Base-by-base conservation (phyloP, 2,888 invertebrate species). In the Stenolophus ochropezus region DNA sequence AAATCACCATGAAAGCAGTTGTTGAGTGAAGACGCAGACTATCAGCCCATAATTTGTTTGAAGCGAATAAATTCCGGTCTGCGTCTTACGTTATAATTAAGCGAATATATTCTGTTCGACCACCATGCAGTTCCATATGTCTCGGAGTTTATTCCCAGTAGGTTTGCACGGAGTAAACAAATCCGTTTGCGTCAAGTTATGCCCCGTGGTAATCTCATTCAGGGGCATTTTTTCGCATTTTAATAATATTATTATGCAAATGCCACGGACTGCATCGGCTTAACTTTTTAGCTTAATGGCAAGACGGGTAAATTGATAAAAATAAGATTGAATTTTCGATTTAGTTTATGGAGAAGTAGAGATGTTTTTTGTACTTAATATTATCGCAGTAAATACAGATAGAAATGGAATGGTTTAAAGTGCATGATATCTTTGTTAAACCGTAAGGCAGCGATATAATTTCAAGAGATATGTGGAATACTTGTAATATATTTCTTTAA, bases 161-260 rank as follows among this genome's bases (percentile, higher is more conserved):
- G 33, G 71, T 71, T 61, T 33, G 33, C 71, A 71, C 42, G 71
- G 47, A 71, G 20, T 33, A 71, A 71, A 71, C 71, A 71, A 71
- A 71, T 71, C 18, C 20, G 42, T 71, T 71, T 18, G 71, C 71
- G 33, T 71, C 11, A 71, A 71, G 25, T 71, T 71, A 71, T 71
- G 71, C 71, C 33, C 27, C 20, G 16, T 42, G 71, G 49, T 73
- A 73, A 47, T 73, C 47, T 73, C 49, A 73, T 49, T 47, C 73
- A 20, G 73, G 47, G 18, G 73, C 73, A 73, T 73, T 73, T 73
- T 73, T 73, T 73, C 27, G 80, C 73, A 80, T 80, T 73, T 80
- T 80, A 80, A 80, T 80, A 73, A 73, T 80, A 73, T 80, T 80
- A 80, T 80, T 80, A 80, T 80, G 80, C 58, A 73, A 80, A 80